A percentile compares a stretch with the other conserved stretches of the same genome.
phyloP scores from a whole-genome alignment of 2,113 vertebrate species.

The Pipa parva region DNA sequence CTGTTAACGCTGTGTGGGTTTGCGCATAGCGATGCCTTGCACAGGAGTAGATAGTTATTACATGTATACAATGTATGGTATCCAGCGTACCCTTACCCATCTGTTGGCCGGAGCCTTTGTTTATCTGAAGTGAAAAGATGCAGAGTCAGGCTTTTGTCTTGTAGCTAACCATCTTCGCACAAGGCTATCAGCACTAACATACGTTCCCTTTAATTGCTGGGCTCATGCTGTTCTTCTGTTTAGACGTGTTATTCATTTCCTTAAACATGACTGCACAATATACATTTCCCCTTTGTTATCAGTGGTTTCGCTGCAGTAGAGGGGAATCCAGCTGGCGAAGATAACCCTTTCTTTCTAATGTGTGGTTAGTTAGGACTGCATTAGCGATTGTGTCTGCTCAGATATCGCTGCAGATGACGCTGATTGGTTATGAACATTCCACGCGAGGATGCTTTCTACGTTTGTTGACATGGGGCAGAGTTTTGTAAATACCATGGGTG shows the following conservation, averaged over 20 bases:
- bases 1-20: not conserved
- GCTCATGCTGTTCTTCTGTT: not conserved
- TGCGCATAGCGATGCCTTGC: not conserved
- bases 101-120: slow-evolving; percentile 6
- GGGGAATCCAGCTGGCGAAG: not conserved
- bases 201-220: not conserved
- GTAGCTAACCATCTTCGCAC: not conserved
- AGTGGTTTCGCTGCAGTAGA: not conserved
- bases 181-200: not conserved
- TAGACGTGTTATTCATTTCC: not conserved
- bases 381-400: not conserved
- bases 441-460: too few relatives aligned
- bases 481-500: too few relatives aligned
- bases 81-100: too few relatives aligned
- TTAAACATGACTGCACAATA: not conserved
- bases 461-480: too few relatives aligned
- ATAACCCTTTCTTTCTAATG: not conserved
- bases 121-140: not conserved
- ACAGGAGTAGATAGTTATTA: too few relatives aligned
- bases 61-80: too few relatives aligned
- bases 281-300: not conserved
- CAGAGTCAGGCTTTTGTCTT: not conserved
- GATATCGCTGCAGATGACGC: not conserved
- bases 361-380: not conserved
- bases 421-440: too few relatives aligned